phyloP scores from a whole-genome alignment of 2,113 vertebrate genomes.

The Picathartes gymnocephalus region DNA sequence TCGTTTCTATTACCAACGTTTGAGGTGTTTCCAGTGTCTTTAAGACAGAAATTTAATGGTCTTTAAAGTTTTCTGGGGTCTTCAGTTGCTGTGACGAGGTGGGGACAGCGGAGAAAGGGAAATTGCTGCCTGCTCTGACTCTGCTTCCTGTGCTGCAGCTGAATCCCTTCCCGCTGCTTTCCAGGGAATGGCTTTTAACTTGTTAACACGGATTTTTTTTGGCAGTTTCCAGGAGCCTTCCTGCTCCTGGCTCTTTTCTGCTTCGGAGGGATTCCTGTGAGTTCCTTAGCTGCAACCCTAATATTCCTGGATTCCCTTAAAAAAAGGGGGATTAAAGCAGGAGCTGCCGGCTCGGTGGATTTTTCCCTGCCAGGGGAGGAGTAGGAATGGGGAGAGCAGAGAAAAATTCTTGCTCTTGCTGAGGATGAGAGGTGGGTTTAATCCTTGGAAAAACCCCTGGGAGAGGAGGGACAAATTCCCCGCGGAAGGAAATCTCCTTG shows the following conservation, averaged over 20 bases:
- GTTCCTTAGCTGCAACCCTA: background rate
- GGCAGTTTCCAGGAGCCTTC: background rate
- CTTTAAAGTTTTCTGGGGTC: too few species aligned
- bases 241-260: background rate
- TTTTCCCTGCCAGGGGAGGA: background rate
- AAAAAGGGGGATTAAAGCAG: background rate
- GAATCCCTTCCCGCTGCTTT: background rate
- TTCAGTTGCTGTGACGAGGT: background rate
- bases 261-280: background rate
- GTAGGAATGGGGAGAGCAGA: background rate
- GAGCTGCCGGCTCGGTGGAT: background rate
- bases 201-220: background rate
- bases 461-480: background rate
- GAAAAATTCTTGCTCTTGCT: background rate
- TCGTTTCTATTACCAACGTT: rapidly evolving
- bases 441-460: background rate
- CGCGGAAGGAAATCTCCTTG: background rate
- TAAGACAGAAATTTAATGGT: background rate
- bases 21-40: background rate
- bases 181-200: background rate
- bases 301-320: background rate
- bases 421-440: background rate
- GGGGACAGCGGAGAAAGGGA: background rate
- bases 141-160: background rate
- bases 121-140: background rate